Evolutionary conservation across 2,113 vertebrate genomes (phyloP).

Genomic region (Crotalus helleri): DNA sequence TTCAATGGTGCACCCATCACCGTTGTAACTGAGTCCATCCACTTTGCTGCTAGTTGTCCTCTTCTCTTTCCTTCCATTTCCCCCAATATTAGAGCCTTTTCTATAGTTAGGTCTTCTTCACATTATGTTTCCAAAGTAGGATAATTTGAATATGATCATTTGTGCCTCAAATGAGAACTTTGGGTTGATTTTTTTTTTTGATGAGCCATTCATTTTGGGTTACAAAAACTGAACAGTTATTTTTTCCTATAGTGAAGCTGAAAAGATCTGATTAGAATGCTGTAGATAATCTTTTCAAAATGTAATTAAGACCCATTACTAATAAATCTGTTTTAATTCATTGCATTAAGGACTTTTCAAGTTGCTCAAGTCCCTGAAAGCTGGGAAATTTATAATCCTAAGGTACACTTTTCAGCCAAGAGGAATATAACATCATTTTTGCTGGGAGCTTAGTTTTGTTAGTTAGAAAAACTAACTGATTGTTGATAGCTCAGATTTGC

Average conservation of each 20-base stretch:
- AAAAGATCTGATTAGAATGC: neutral
- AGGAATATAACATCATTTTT: neutral
- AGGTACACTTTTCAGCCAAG: neutral
- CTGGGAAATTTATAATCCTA: neutral
- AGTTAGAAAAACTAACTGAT: neutral
- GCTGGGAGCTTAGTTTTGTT: neutral
- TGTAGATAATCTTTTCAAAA: neutral
- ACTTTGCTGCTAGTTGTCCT: neutral
- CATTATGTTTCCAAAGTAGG: neutral
- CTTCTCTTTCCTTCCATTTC: neutral
- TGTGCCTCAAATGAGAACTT: neutral
- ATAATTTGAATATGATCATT: neutral
- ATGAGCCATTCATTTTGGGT: neutral
- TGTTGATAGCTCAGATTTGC: neutral
- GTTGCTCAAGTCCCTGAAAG: neutral
- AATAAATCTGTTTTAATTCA: neutral
- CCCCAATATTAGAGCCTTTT: neutral
- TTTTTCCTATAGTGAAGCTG: neutral
- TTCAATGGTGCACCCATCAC: neutral
- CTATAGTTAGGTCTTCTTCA: neutral
- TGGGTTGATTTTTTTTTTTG: neutral
- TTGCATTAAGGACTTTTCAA: neutral
- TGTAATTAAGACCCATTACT: neutral
- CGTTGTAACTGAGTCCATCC: neutral
- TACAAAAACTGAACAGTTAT: neutral